Base-by-base conservation (phyloP, 2,888 invertebrate genomes). In the Drosophila kanekoi region DNA sequence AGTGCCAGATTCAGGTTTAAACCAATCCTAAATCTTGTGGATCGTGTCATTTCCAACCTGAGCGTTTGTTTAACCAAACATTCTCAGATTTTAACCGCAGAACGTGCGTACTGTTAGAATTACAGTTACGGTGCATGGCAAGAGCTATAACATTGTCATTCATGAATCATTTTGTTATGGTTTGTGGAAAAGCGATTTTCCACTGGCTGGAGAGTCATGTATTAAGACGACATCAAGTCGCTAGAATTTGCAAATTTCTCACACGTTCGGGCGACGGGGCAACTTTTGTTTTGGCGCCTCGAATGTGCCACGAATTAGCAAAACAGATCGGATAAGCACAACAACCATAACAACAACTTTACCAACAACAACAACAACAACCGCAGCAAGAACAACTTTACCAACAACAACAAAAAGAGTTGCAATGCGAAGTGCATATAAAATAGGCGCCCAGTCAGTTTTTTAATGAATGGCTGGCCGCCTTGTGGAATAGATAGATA, bases 281-380 rank as follows among this genome's bases (percentile, higher is more conserved):
- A 65, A 73, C 59, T 81, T 80, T 79, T 74, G 62, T 71, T 83
- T 83, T 77, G 74, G 87, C 89, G 90, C 90, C 89, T 80, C 53
- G 79, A 89, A 88, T 84, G 88, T 85, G 89, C 82, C 56, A 81
- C 85, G 78, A 85, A 90, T 90, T 89, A 87, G 81, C 85, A 82
- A 90, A 87, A 85, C 77, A 87, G 91, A 90, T 90, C 90, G 90
- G 83, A 90, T 90, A 90, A 90, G 87, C 79, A 77, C 58, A 63
- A 61, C 54, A 58, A 58, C 43, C 13, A 63, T 35, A 23, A 45
- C 28, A 40, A 54, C 52, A 54, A 51, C n/a, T 35, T 35, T 49
- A 51, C 20, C 43, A 49, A 33, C 59, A 64, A 37, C 35, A 57
- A 53, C 45, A 49, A 48, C 28, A 54, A 44, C 6, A 52, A 56